A percentile compares a stretch with the other conserved stretches of the same genome.
These are phyloP conservation scores for Dipodomys spectabilis DNA, from an alignment of 2,113 vertebrate genomes.

Conservation along the genomic window DNA sequence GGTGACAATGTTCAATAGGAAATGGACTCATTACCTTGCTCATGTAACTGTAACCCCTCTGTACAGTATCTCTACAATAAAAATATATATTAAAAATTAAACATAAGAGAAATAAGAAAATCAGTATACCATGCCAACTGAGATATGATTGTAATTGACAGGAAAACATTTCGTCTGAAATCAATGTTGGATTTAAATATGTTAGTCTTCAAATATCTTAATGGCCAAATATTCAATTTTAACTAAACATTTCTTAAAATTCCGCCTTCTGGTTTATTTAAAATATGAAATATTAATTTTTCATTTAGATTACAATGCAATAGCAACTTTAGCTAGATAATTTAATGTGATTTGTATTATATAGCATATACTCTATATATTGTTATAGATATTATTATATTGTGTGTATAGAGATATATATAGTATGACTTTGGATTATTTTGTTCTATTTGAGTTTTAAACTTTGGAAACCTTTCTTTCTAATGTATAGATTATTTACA, in stretches of 20 bases:
- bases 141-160: neutral
- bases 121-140: neutral
- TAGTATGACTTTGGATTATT: neutral
- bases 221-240: neutral
- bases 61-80: no score
- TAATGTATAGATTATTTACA: neutral
- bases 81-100: no score
- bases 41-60: no score
- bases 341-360: neutral
- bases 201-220: neutral
- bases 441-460: neutral
- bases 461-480: neutral
- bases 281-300: neutral
- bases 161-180: neutral
- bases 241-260: slow-evolving; percentile 4
- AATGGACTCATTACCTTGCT: no score
- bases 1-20: no score
- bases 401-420: no score
- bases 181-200: neutral
- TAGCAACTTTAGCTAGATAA: neutral
- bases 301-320: neutral
- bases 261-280: neutral
- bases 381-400: neutral
- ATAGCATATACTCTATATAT: neutral
- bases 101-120: no score